These are phyloP conservation scores for Sebastes nivosus DNA, from an alignment of 2,797 vertebrate species.

Conservation along the genomic window DNA sequence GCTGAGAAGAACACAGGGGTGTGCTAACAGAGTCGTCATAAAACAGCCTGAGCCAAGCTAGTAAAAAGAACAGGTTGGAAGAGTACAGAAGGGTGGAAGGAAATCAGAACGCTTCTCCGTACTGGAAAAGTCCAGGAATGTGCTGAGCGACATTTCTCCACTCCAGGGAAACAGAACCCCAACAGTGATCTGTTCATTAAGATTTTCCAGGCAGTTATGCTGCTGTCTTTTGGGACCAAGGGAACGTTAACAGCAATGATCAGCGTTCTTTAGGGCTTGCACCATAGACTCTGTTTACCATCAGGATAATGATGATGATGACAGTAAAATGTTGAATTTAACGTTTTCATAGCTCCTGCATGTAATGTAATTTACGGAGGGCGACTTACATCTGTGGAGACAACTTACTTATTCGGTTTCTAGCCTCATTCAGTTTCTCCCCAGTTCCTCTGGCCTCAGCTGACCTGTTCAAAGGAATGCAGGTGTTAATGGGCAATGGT, in stretches of 20 bases:
- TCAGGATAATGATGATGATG: constrained; percentile 31
- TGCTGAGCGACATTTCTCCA: constrained; percentile 62
- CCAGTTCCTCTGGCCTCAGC: constrained; percentile 89
- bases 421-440: constrained; percentile 84
- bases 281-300: constrained; percentile 21
- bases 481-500: background rate
- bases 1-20: constrained; percentile 51
- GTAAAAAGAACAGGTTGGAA: constrained; percentile 67
- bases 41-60: constrained; percentile 64
- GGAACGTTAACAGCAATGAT: constrained; percentile 13
- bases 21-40: constrained; percentile 50
- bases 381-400: constrained; percentile 4
- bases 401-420: constrained; percentile 91
- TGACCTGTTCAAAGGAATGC: constrained; percentile 80
- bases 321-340: background rate
- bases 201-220: constrained; percentile 32
- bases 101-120: constrained; percentile 55
- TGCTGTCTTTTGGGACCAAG: constrained; percentile 2
- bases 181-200: constrained; percentile 45
- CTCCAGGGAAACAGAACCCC: constrained; percentile 40
- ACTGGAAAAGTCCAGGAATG: constrained; percentile 69
- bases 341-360: constrained; percentile 29
- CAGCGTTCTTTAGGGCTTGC: background rate
- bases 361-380: constrained; percentile 7
- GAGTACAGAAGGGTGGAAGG: constrained; percentile 30